Percentiles rank a stretch among this genome's conserved stretches.
Conservation (phyloP, 2,113 vertebrate genomes). For the Pangasianodon gigas region DNA sequence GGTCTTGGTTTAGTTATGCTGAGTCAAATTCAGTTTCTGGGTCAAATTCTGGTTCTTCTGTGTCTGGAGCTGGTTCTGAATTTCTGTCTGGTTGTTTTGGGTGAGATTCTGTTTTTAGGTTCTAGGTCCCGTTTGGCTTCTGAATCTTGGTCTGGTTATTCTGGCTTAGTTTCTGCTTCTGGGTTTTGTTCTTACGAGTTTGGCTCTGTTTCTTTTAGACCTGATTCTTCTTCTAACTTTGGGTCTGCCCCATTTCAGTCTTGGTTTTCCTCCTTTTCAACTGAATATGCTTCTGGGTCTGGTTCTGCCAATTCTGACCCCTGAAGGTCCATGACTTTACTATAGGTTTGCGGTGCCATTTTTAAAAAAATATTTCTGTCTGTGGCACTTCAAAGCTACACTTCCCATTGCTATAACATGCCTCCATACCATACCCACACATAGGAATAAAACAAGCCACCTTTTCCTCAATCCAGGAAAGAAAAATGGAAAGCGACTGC, state of each 20-base stretch:
- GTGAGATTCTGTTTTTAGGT: neutral
- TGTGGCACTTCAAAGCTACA: neutral
- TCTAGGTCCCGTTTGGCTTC: neutral
- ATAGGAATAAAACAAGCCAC: neutral
- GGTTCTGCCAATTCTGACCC: neutral
- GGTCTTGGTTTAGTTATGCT: too few species aligned
- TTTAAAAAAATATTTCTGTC: neutral
- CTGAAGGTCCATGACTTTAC: neutral
- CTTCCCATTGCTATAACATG: neutral
- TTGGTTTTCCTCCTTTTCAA: neutral
- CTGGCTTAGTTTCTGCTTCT: neutral
- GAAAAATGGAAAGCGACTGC: neutral
- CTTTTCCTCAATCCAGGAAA: neutral
- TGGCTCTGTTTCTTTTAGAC: neutral
- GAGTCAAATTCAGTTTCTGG: neutral
- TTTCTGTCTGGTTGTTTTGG: neutral
- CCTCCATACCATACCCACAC: too few species aligned
- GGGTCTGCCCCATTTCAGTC: neutral
- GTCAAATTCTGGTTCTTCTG: neutral
- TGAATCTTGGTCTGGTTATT: neutral
- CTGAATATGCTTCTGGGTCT: neutral
- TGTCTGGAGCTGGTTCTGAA: neutral
- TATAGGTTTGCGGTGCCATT: neutral
- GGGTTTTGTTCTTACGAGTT: neutral
- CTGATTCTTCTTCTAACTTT: neutral